phyloP scores from a whole-genome alignment of 2,797 vertebrate genomes.

The Astyanax mexicanus region DNA sequence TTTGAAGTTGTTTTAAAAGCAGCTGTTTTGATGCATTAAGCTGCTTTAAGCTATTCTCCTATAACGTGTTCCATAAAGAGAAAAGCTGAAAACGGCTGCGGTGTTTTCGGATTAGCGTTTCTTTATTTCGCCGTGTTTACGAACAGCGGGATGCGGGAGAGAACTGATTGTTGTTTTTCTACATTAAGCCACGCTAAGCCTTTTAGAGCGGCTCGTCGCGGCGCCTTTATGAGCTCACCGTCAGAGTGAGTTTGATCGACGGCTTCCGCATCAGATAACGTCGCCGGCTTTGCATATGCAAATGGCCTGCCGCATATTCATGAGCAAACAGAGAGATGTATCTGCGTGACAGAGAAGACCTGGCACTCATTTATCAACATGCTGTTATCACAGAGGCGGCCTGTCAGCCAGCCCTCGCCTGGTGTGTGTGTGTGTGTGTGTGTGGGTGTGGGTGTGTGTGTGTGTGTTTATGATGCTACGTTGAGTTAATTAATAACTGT shows the following conservation, averaged over 20 bases:
- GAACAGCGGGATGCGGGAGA: neutral
- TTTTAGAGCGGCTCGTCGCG: neutral
- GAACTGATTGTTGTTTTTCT: neutral
- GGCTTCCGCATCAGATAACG: constrained; percentile 50
- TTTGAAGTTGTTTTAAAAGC: neutral
- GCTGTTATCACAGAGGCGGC: constrained; percentile 49
- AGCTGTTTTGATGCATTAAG: neutral
- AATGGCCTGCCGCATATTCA: constrained; percentile 56
- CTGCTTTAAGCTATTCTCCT: neutral
- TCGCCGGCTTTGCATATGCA: constrained; percentile 52
- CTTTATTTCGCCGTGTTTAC: neutral
- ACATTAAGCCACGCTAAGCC: neutral
- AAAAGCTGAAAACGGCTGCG: neutral
- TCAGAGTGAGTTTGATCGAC: constrained; percentile 38
- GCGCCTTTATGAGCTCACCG: constrained; percentile 9
- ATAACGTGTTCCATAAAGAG: neutral
- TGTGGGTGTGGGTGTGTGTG: constrained; percentile 34
- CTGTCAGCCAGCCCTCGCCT: constrained; percentile 32
- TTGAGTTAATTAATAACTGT: constrained; percentile 77
- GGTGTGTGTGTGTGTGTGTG: neutral
- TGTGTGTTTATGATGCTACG: constrained; percentile 33
- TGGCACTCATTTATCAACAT: constrained; percentile 57
- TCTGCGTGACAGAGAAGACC: constrained; percentile 59
- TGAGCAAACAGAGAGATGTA: constrained; percentile 59
- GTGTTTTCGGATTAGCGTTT: neutral